These are phyloP conservation scores for Gisinianus flammeolus DNA, from an alignment of 2,888 invertebrate genomes.

Conservation along the genomic window DNA sequence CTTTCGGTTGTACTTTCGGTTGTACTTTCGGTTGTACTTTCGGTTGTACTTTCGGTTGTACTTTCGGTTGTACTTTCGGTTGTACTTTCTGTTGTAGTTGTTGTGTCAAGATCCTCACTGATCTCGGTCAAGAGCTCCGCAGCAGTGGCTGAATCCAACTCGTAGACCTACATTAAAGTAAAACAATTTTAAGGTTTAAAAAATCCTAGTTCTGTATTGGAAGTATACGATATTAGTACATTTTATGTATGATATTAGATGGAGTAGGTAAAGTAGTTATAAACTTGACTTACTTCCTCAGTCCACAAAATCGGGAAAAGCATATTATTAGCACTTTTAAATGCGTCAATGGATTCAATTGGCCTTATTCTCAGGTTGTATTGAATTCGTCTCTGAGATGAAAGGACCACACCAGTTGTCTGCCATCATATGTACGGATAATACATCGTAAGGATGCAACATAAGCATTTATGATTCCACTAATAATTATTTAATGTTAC, in stretches of 20 bases:
- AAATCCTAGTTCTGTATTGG: too few relatives aligned
- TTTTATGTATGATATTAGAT: too few relatives aligned
- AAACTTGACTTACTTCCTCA: background rate
- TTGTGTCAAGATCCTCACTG: background rate
- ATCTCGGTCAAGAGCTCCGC: background rate
- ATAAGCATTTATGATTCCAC: too few relatives aligned
- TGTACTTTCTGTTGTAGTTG: background rate
- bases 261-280: too few relatives aligned
- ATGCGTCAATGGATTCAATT: background rate
- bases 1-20: too few relatives aligned
- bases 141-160: background rate
- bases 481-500: too few relatives aligned
- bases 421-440: background rate
- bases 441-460: background rate
- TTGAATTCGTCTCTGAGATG: background rate
- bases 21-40: background rate
- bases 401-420: background rate
- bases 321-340: background rate
- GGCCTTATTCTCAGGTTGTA: background rate
- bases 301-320: background rate
- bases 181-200: too few relatives aligned
- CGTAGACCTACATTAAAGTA: too few relatives aligned
- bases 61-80: background rate
- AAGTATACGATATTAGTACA: too few relatives aligned
- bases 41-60: background rate